Evolutionary conservation across 2,113 vertebrate genomes (phyloP).

Genomic region (Gymnocephalus cernua): DNA sequence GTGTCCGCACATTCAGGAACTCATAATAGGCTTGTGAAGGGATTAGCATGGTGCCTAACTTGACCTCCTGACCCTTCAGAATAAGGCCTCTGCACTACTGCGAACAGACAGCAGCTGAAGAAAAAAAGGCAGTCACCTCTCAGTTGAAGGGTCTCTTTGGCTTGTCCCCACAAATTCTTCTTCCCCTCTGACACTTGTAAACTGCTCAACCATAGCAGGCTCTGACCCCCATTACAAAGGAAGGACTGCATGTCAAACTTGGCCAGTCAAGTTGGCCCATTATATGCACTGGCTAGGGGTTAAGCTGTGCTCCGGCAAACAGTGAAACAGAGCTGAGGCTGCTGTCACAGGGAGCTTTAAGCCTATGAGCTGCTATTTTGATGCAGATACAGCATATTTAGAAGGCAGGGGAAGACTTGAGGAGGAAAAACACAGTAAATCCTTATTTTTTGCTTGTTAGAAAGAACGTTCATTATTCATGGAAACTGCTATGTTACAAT

Average conservation of each 20-base stretch:
- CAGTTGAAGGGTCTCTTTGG: constrained; percentile 51
- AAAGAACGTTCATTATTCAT: constrained; percentile 11
- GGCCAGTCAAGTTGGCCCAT: constrained; percentile 59
- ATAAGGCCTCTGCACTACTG: constrained; percentile 51
- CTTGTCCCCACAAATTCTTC: constrained; percentile 64
- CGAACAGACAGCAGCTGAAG: constrained; percentile 47
- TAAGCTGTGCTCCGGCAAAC: constrained; percentile 56
- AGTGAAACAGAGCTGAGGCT: constrained; percentile 54
- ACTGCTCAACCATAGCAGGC: constrained; percentile 46
- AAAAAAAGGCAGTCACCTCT: constrained; percentile 56
- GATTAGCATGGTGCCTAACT: constrained; percentile 77
- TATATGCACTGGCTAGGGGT: constrained; percentile 53
- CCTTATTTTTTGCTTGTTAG: constrained; percentile 17
- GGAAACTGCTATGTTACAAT: constrained; percentile 27
- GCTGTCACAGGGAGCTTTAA: constrained; percentile 56
- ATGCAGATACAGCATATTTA: constrained; percentile 46
- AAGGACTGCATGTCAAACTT: constrained; percentile 59
- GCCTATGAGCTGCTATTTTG: constrained; percentile 32
- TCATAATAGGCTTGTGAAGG: constrained; percentile 76
- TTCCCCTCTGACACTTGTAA: constrained; percentile 73
- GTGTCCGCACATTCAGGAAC: constrained; percentile 63
- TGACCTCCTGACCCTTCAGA: constrained; percentile 74
- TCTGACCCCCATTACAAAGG: constrained; percentile 69
- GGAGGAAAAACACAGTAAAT: not conserved
- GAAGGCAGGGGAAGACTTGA: not conserved